A percentile compares a stretch with the other conserved stretches of the same genome.
Conservation (phyloP, 2,888 invertebrate species). For the Hanleya hanleyi region DNA sequence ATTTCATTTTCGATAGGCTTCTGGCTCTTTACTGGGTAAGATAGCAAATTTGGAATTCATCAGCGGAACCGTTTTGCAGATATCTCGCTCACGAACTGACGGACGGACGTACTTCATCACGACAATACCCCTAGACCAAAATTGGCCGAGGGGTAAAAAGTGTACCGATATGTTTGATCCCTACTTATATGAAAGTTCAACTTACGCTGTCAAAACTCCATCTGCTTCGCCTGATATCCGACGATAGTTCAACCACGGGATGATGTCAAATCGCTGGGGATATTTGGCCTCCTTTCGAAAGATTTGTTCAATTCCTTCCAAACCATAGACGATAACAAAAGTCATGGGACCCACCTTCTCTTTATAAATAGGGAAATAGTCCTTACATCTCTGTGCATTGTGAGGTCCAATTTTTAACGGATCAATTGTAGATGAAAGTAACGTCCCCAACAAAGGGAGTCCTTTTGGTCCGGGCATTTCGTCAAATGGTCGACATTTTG, state of each 20-base stretch:
- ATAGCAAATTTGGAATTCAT: too few species aligned
- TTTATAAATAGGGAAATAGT: not conserved
- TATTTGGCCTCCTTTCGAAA: not conserved
- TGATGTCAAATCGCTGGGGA: not conserved
- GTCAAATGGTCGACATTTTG: too few species aligned
- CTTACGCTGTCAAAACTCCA: not conserved
- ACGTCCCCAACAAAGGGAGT: not conserved
- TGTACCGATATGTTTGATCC: too few species aligned
- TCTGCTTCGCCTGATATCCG: not conserved
- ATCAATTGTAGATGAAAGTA: not conserved
- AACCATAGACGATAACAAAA: not conserved
- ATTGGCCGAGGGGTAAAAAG: too few species aligned
- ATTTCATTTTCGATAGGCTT: too few species aligned
- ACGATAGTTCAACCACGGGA: not conserved
- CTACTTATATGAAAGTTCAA: too few species aligned
- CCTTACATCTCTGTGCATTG: not conserved
- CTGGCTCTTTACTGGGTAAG: too few species aligned
- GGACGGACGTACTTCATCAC: too few species aligned
- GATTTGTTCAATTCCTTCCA: not conserved
- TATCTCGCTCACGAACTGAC: too few species aligned
- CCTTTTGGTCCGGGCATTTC: not conserved
- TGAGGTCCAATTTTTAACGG: not conserved
- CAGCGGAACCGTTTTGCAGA: too few species aligned
- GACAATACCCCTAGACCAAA: too few species aligned
- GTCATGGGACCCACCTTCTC: not conserved